These are phyloP conservation scores for Drosophila emarginata DNA, from an alignment of 2,888 invertebrate genomes.

Conservation along the genomic window DNA sequence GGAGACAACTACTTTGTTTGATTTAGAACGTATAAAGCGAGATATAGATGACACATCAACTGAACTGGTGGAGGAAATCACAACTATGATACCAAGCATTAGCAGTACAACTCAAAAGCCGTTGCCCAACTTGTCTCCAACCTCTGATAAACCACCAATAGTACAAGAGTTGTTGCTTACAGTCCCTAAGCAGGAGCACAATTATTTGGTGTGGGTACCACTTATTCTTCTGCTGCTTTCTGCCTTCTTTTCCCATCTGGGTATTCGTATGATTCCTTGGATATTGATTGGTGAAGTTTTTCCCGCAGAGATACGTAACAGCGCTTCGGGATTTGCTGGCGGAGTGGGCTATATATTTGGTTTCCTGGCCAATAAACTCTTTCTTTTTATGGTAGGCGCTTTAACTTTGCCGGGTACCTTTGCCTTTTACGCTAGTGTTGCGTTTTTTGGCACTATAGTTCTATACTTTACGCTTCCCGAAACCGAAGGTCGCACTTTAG, in stretches of 20 bases:
- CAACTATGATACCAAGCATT: slow-evolving; percentile 43
- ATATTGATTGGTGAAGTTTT: slow-evolving; percentile 91
- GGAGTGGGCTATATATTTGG: slow-evolving; percentile 90
- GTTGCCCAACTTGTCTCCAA: slow-evolving; percentile 5
- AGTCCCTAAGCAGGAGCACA: slow-evolving; percentile 82
- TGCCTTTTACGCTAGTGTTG: slow-evolving; percentile 86
- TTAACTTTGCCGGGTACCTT: slow-evolving; percentile 89
- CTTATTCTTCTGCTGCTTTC: slow-evolving; percentile 86
- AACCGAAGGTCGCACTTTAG: slow-evolving; percentile 90
- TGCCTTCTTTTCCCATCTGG: slow-evolving; percentile 87
- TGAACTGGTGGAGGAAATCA: slow-evolving; percentile 34
- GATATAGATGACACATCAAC: slow-evolving; percentile 45
- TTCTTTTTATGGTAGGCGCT: slow-evolving; percentile 85
- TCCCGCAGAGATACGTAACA: slow-evolving; percentile 87
- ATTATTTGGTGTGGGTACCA: slow-evolving; percentile 87
- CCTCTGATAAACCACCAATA: slow-evolving; percentile 46
- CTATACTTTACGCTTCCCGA: slow-evolving; percentile 90
- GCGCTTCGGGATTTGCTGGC: slow-evolving; percentile 88
- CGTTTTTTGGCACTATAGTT: slow-evolving; percentile 85
- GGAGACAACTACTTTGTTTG: slow-evolving; percentile 42
- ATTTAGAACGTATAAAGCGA: slow-evolving; percentile 58
- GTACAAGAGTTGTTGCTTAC: slow-evolving; percentile 72
- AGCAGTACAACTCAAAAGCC: slow-evolving; percentile 9
- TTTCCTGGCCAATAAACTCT: slow-evolving; percentile 89
- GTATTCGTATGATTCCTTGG: slow-evolving; percentile 89